Evolutionary conservation across 2,797 vertebrate species (phyloP).

Genomic region (Spizella passerina): DNA sequence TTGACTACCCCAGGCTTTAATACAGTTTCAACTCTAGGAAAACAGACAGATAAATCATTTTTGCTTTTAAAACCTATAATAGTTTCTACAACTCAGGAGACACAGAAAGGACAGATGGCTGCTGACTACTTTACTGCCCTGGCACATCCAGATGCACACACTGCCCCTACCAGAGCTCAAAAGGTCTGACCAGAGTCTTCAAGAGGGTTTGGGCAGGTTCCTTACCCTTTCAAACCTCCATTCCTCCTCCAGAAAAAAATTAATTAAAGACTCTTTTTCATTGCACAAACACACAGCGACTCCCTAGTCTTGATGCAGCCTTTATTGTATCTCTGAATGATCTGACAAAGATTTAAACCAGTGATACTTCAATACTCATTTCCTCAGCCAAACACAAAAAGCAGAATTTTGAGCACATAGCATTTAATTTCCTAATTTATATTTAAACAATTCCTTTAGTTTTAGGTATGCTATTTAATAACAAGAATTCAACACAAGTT

Average conservation of each 20-base stretch:
- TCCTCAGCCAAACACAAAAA: neutral
- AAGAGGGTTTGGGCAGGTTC: neutral
- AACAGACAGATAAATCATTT: neutral
- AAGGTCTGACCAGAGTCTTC: neutral
- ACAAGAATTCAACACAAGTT: neutral
- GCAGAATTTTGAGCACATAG: neutral
- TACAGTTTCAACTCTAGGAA: neutral
- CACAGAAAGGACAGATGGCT: neutral
- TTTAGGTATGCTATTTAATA: neutral
- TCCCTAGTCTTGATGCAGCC: neutral
- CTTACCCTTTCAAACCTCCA: neutral
- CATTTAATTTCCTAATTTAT: neutral
- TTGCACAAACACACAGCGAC: fast-evolving
- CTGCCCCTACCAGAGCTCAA: fast-evolving
- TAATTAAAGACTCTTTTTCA: neutral
- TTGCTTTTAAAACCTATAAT: neutral
- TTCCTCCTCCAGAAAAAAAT: neutral
- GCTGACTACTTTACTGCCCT: neutral
- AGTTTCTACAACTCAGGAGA: neutral
- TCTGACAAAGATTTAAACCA: neutral
- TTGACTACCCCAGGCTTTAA: neutral
- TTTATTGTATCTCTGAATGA: neutral
- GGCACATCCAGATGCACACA: neutral
- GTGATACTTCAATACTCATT: neutral
- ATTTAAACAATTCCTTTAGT: neutral